Conservation (phyloP, 2,888 invertebrate species). For the Ophion costatus region DNA sequence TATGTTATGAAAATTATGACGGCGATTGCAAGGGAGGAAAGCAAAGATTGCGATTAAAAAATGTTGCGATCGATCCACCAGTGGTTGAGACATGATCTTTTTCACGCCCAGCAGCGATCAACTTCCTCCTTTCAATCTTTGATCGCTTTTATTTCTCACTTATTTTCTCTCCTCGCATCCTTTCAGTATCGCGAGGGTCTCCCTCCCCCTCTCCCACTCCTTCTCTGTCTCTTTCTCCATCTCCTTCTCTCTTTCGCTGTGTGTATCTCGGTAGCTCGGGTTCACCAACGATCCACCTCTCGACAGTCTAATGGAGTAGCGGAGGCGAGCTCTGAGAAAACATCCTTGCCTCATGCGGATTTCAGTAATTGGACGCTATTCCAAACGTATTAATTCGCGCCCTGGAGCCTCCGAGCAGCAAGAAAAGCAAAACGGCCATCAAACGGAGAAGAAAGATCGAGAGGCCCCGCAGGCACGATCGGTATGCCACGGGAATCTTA, state of each 20-base stretch:
- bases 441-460: conserved; percentile 7
- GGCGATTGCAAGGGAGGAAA: not conserved
- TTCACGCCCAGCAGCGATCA: conserved; percentile 22
- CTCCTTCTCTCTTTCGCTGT: not conserved
- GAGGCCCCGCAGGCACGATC: conserved; percentile 53
- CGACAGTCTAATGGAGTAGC: conserved; percentile 55
- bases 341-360: conserved; percentile 46
- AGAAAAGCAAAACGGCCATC: conserved; percentile 8
- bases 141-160: conserved; percentile 11
- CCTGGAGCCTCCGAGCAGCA: conserved; percentile 43
- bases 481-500: conserved; percentile 65
- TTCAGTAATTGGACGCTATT: conserved; percentile 66
- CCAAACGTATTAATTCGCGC: conserved; percentile 67
- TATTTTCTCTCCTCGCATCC: conserved; percentile 34
- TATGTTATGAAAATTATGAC: conserved; percentile 2
- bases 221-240: not conserved
- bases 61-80: conserved; percentile 10
- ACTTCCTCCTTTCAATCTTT: conserved; percentile 3
- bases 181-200: conserved; percentile 40
- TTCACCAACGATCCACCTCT: conserved; percentile 32
- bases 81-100: not conserved
- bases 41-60: conserved; percentile 5
- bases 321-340: conserved; percentile 45
- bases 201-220: conserved; percentile 9
- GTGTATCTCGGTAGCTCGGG: conserved; percentile 59